Percentiles rank a stretch among this genome's conserved stretches.
Evolutionary conservation across 2,113 vertebrate genomes (phyloP).

Genomic region (Poeciliopsis prolifica): DNA sequence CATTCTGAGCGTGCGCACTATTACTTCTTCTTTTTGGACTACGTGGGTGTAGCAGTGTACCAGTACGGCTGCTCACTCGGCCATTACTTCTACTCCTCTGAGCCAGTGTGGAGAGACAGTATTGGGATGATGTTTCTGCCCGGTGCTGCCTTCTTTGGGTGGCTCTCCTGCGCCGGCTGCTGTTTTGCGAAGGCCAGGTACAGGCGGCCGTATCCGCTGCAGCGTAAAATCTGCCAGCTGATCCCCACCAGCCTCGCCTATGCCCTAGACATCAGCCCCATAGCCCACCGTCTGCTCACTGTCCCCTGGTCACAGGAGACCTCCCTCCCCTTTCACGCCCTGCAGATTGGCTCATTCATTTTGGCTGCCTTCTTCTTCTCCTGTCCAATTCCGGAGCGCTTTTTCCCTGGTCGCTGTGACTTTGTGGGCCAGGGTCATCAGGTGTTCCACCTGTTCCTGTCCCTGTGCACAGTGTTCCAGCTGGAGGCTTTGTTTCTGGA

Average conservation of each 20-base stretch:
- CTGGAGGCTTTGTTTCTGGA: constrained; percentile 90
- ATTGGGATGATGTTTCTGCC: constrained; percentile 86
- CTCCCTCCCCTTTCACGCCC: constrained; percentile 84
- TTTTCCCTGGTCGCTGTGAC: constrained; percentile 90
- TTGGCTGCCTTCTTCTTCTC: constrained; percentile 91
- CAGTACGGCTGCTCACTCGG: constrained; percentile 90
- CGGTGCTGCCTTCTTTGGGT: constrained; percentile 85
- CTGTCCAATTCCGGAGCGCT: constrained; percentile 88
- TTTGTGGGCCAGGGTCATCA: constrained; percentile 92
- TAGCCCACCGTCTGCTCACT: constrained; percentile 84
- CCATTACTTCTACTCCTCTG: constrained; percentile 90
- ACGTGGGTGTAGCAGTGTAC: constrained; percentile 89
- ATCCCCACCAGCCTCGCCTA: constrained; percentile 87
- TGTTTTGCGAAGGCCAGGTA: constrained; percentile 90
- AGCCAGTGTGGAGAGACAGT: constrained; percentile 85
- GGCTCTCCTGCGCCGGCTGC: constrained; percentile 89
- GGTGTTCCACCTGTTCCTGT: constrained; percentile 91
- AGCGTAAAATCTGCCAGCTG: constrained; percentile 90
- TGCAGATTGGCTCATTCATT: constrained; percentile 89
- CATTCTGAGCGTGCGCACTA: constrained; percentile 90
- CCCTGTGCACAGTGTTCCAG: constrained; percentile 89
- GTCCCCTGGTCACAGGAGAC: constrained; percentile 82
- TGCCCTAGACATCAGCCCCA: constrained; percentile 88
- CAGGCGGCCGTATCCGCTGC: constrained; percentile 87
- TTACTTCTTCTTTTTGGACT: constrained; percentile 93